Conservation (phyloP, 2,113 vertebrate species). For the Vulpes vulpes region DNA sequence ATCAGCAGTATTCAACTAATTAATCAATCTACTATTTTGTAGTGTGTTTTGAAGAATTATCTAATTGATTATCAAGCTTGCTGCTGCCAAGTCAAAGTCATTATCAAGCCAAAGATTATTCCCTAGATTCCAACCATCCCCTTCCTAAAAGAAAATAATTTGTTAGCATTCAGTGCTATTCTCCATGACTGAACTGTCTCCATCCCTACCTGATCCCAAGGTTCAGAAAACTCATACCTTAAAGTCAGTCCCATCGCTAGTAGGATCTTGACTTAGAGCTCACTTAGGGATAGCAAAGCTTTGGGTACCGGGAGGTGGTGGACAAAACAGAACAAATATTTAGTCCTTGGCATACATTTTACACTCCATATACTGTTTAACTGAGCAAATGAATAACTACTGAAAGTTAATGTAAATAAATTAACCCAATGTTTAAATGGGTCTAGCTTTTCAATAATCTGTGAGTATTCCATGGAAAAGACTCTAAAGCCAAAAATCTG, state of each 20-base stretch:
- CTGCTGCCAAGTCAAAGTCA: not conserved
- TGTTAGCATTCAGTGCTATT: not conserved
- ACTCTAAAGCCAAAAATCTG: not conserved
- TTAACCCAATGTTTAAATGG: constrained; percentile 8
- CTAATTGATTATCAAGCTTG: not conserved
- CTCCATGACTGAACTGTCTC: not conserved
- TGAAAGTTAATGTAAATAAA: not conserved
- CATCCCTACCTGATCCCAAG: not conserved
- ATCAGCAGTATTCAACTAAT: not conserved
- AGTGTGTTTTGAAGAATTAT: not conserved
- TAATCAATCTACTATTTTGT: not conserved
- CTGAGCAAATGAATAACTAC: not conserved
- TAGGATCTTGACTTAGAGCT: not conserved
- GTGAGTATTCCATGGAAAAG: not conserved
- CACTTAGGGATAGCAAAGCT: not conserved
- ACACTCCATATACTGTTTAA: not conserved
- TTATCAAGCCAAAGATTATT: not conserved
- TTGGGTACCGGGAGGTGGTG: not conserved
- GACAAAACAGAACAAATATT: not conserved
- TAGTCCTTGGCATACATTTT: not conserved
- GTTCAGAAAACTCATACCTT: not conserved
- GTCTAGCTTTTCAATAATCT: not conserved
- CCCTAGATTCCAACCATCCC: not conserved
- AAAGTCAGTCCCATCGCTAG: not conserved
- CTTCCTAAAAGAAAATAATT: not conserved